Conservation (phyloP, 2,797 vertebrate species). For the Microchirus variegatus region DNA sequence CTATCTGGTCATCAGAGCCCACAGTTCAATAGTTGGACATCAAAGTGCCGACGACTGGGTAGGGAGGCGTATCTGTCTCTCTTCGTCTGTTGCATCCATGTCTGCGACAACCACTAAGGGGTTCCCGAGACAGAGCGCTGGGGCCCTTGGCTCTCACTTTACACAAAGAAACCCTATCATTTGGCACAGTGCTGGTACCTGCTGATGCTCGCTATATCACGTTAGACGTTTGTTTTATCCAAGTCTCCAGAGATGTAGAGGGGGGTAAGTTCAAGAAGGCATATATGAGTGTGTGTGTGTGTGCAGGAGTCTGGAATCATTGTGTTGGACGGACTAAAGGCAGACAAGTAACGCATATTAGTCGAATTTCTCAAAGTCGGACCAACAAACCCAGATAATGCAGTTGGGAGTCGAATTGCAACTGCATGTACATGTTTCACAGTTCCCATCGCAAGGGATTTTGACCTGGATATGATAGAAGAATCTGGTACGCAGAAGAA, state of each 20-base stretch:
- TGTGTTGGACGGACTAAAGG: no score
- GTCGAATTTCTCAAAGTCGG: no score
- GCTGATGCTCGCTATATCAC: conserved; percentile 58
- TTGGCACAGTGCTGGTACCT: conserved; percentile 53
- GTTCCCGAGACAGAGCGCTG: conserved; percentile 60
- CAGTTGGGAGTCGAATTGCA: no score
- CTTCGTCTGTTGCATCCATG: conserved; percentile 64
- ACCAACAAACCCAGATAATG: no score
- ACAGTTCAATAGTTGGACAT: conserved; percentile 67
- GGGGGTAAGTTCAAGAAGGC: conserved; percentile 29
- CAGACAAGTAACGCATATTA: no score
- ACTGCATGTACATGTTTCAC: no score
- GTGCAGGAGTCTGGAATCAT: background rate
- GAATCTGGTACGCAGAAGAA: no score
- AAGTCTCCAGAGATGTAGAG: conserved; percentile 58
- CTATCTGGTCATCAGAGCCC: conserved; percentile 78
- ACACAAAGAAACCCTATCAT: conserved; percentile 71
- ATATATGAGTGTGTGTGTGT: conserved; percentile 15
- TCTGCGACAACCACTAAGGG: conserved; percentile 71
- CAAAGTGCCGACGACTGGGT: conserved; percentile 63
- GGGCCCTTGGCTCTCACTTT: conserved; percentile 68
- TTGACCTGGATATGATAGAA: no score
- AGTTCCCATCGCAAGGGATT: no score
- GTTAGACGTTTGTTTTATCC: conserved; percentile 62
- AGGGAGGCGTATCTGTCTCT: conserved; percentile 69